Base-by-base conservation (phyloP, 2,888 invertebrate species). In the Platycheirus albimanus region DNA sequence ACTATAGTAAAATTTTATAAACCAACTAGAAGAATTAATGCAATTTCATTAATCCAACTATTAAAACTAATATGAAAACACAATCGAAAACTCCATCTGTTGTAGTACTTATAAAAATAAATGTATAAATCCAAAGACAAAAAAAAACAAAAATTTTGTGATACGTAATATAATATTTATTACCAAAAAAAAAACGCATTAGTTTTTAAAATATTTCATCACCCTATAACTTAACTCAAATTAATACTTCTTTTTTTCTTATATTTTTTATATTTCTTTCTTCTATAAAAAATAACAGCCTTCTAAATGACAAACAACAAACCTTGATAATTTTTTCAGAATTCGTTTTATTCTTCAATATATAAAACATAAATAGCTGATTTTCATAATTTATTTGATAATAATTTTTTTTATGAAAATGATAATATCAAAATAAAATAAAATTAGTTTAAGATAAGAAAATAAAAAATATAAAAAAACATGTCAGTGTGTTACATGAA, bases 121-220 rank as follows among this genome's bases (percentile, higher is more conserved):
- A 41, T 41, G 24, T 58, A 24, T 41, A 41, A 15, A 33, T 20
- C 17, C 19, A 51, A 7, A 3, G 5, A 61, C 17, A 43, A 11
- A 5, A 36, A 20, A 20, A 41, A 43, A 43, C 28, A 41, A n/a
- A n/a, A n/a, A 28, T 72, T 72, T 81, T 81, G 81, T 77, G 81
- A 81, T 83, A 83, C 67, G 67, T 77, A 54, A 81, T 76, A 80
- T 76, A 80, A 70, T 64, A 81, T 76, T 58, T 41, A 66, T 47
- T 38, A 61, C 41, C 11, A 64, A 56, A 13, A 56, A 45, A 17
- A 61, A 71, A 20, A 19, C 13, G 36, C 41, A 49, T 58, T 49
- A 49, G 36, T 49, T 49, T 36, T 17, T 24, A 24, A 51, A 58
- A 38, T n/a, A 36, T 11, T 45, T 15, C 43, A 71, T 33, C 30